phyloP scores from a whole-genome alignment of 1,140 invertebrate species.

The Manduca sexta region DNA sequence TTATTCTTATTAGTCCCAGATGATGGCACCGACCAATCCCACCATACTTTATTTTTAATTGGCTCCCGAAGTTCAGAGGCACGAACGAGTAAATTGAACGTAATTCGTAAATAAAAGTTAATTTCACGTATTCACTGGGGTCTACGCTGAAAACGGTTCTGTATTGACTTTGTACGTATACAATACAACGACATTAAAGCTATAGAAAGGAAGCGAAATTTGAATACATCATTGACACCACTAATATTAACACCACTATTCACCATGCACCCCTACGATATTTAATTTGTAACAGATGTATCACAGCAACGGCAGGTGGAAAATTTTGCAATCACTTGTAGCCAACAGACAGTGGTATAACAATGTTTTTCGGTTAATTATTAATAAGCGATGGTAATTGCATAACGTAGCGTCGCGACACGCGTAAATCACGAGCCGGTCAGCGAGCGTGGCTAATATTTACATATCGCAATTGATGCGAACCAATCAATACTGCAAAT shows the following conservation, averaged over 20 bases:
- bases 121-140: no score
- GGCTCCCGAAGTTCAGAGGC: neutral
- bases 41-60: conserved; percentile 1
- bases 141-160: no score
- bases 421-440: conserved; percentile 56
- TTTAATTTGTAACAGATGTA: no score
- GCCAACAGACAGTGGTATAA: neutral
- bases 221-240: no score
- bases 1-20: neutral
- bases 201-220: no score
- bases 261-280: no score
- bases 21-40: neutral
- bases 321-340: no score
- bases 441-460: conserved; percentile 65
- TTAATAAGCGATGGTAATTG: conserved; percentile 68
- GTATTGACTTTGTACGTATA: no score
- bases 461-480: conserved; percentile 71
- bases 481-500: conserved; percentile 71
- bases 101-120: neutral
- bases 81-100: neutral
- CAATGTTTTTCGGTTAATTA: conserved; percentile 40
- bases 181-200: no score
- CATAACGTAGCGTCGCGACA: conserved; percentile 56
- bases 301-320: no score
- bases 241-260: no score